A percentile compares a stretch with the other conserved stretches of the same genome.
phyloP scores from a whole-genome alignment of 2,113 vertebrate species.

The Castor canadensis region DNA sequence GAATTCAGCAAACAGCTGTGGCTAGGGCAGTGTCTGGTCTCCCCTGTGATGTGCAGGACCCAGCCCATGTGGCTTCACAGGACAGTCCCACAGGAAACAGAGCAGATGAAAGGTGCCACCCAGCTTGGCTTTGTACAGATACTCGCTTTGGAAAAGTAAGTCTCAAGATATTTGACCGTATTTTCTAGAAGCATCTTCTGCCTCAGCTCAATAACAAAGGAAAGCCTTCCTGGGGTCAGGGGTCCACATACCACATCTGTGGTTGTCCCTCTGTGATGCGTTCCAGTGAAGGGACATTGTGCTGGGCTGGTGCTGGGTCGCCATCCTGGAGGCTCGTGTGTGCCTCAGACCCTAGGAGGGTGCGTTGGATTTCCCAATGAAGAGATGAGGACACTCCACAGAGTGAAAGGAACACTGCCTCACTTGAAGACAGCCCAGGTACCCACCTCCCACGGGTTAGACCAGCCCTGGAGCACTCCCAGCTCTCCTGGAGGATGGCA shows the following conservation, averaged over 20 bases:
- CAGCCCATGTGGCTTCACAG: not conserved
- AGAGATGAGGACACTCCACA: no score
- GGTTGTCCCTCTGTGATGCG: accelerated
- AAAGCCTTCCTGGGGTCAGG: no score
- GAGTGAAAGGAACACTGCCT: no score
- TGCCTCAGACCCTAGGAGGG: not conserved
- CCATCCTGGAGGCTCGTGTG: not conserved
- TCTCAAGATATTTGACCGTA: not conserved
- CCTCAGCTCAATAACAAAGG: accelerated
- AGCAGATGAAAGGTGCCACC: not conserved
- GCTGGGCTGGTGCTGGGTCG: accelerated
- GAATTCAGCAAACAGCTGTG: not conserved
- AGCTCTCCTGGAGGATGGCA: not conserved
- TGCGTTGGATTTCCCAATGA: no score
- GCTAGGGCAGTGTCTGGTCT: accelerated
- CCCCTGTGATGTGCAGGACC: not conserved
- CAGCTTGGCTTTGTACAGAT: not conserved
- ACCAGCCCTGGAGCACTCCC: no score
- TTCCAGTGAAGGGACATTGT: not conserved
- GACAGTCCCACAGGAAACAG: not conserved
- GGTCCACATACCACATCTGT: not conserved
- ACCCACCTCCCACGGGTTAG: accelerated
- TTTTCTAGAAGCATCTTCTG: no score
- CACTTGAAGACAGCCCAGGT: no score
- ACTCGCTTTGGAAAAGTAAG: not conserved